Evolutionary conservation across 2,888 invertebrate genomes (phyloP).

Genomic region (Scelioninae gen. 2): DNA sequence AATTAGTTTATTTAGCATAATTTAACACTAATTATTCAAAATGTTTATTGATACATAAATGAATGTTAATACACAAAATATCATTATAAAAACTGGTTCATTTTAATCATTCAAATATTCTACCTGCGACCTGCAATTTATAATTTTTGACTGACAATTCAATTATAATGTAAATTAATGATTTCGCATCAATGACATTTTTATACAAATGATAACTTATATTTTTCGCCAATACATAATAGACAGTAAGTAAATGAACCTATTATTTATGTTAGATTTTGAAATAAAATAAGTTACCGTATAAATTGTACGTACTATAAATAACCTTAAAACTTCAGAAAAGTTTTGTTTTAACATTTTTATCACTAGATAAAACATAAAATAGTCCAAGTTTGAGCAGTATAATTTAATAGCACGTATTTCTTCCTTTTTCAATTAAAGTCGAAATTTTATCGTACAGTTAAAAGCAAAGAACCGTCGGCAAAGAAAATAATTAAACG

Average conservation of each 20-base stretch:
- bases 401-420: not conserved
- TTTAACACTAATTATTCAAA: too few relatives aligned
- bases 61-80: too few relatives aligned
- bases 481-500: slow-evolving; percentile 14
- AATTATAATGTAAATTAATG: too few relatives aligned
- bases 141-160: too few relatives aligned
- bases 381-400: not conserved
- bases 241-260: too few relatives aligned
- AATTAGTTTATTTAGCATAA: too few relatives aligned
- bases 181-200: not conserved
- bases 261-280: not conserved
- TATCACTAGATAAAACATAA: not conserved
- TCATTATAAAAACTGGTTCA: too few relatives aligned
- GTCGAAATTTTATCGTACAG: not conserved
- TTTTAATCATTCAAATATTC: too few relatives aligned
- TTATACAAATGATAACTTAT: too few relatives aligned
- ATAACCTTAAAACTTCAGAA: not conserved
- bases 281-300: not conserved
- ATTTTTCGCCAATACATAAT: too few relatives aligned
- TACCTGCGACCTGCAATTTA: too few relatives aligned
- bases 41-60: too few relatives aligned
- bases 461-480: not conserved
- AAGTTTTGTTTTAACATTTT: not conserved
- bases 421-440: slow-evolving; percentile 2
- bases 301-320: not conserved